Evolutionary conservation across 1,140 invertebrate species (phyloP).

Genomic region (Drosophila prosaltans): DNA sequence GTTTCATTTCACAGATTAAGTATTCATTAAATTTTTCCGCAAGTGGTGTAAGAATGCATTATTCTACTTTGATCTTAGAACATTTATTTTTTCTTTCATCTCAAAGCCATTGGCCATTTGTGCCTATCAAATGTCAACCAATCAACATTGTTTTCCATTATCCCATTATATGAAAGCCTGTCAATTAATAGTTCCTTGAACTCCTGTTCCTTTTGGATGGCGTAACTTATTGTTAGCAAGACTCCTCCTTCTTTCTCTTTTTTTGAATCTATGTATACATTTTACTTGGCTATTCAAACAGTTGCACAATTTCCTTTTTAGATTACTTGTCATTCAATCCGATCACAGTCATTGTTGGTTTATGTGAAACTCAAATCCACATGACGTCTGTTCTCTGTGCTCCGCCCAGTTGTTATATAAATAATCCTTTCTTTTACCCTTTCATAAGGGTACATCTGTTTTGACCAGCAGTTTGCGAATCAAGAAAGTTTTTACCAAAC

Average conservation of each 20-base stretch:
- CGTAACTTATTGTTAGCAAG: background rate
- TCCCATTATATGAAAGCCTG: constrained; percentile 9
- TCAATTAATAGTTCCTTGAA: constrained; percentile 18
- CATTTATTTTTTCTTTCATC: background rate
- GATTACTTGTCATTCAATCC: constrained; percentile 42
- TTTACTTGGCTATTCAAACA: constrained; percentile 29
- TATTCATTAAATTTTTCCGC: no score
- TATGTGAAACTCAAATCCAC: constrained; percentile 17
- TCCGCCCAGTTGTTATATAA: constrained; percentile 55
- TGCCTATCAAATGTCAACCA: constrained; percentile 11
- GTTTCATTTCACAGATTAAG: no score
- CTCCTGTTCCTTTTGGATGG: background rate
- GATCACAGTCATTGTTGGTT: constrained; percentile 38
- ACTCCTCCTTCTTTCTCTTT: background rate
- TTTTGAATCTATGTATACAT: constrained; percentile 8
- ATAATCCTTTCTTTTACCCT: constrained; percentile 43
- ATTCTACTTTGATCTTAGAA: background rate
- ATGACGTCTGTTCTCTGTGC: constrained; percentile 9
- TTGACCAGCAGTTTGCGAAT: no score
- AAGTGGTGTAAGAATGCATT: no score
- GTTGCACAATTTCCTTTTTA: constrained; percentile 44
- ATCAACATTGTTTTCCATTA: constrained; percentile 13
- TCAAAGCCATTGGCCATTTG: background rate
- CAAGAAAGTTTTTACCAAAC: no score
- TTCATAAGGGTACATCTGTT: background rate